Conservation (phyloP, 2,797 vertebrate genomes). For the Acropternis orthonyx region DNA sequence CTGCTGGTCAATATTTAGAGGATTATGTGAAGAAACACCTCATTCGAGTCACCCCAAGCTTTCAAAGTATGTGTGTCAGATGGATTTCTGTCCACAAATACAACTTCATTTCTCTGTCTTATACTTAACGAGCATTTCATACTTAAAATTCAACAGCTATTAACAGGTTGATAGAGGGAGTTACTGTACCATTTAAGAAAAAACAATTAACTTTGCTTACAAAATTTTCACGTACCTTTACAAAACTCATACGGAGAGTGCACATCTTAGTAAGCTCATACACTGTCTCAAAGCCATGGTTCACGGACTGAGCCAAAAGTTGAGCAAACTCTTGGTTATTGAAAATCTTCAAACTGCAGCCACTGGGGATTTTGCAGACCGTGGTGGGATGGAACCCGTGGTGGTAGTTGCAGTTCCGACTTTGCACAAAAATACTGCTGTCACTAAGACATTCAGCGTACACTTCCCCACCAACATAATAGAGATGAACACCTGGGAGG, state of each 20-base stretch:
- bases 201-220: background rate
- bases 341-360: constrained; percentile 96
- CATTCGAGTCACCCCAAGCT: background rate
- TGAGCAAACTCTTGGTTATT: constrained; percentile 97
- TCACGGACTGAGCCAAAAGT: constrained; percentile 93
- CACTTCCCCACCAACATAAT: constrained; percentile 94
- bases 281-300: constrained; percentile 95
- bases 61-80: background rate
- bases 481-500: constrained; percentile 88
- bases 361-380: constrained; percentile 95
- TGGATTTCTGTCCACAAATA: background rate
- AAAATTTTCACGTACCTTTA: constrained; percentile 81
- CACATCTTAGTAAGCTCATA: constrained; percentile 99
- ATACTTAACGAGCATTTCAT: background rate
- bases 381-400: constrained; percentile 96
- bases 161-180: background rate
- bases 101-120: background rate
- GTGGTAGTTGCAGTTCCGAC: constrained; percentile 97
- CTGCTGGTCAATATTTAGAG: background rate
- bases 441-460: constrained; percentile 95
- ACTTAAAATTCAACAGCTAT: background rate
- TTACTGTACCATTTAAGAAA: background rate
- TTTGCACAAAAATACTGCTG: constrained; percentile 97
- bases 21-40: background rate
- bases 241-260: constrained; percentile 97